A percentile compares a stretch with the other conserved stretches of the same genome.
These are phyloP conservation scores for Limanda limanda DNA, from an alignment of 2,113 vertebrate species.

Conservation along the genomic window DNA sequence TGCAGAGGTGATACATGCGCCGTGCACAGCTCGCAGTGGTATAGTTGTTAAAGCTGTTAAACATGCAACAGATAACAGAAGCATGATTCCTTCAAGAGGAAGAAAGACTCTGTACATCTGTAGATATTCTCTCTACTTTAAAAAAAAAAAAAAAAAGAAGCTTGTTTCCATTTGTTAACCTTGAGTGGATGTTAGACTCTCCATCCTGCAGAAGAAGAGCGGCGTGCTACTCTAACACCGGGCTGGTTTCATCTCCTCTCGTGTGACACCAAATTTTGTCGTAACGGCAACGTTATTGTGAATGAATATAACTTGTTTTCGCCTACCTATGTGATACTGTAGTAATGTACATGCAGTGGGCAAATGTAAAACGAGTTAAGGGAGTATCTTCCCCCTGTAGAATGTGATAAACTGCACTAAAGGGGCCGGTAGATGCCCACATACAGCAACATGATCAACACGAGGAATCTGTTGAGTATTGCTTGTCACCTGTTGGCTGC, in stretches of 20 bases:
- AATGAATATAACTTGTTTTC: slow-evolving; percentile 6
- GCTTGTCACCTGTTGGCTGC: not conserved
- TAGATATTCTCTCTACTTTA: slow-evolving; percentile 12
- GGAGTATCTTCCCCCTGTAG: not conserved
- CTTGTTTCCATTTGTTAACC: not conserved
- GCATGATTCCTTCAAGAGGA: slow-evolving; percentile 10
- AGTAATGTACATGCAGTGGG: not conserved
- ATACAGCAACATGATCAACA: slow-evolving; percentile 5
- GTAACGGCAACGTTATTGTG: not conserved
- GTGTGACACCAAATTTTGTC: slow-evolving; percentile 1
- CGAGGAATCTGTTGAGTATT: slow-evolving; percentile 6
- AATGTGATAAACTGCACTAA: slow-evolving; percentile 45
- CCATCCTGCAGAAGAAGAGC: not conserved
- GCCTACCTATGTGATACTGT: not conserved
- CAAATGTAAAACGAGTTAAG: not conserved
- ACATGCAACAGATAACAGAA: slow-evolving; percentile 28
- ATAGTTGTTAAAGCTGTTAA: slow-evolving; percentile 27
- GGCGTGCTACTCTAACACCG: slow-evolving; percentile 15
- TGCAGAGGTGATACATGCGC: slow-evolving; percentile 19
- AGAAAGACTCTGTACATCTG: not conserved
- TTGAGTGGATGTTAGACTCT: not conserved
- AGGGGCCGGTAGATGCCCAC: not conserved
- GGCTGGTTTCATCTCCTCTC: not conserved
- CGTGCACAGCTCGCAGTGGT: slow-evolving; percentile 10
- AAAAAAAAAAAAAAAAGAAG: not conserved